Percentiles rank a stretch among this genome's conserved stretches.
phyloP scores from a whole-genome alignment of 2,888 invertebrate genomes.

The Coelogynopora nodosa region DNA sequence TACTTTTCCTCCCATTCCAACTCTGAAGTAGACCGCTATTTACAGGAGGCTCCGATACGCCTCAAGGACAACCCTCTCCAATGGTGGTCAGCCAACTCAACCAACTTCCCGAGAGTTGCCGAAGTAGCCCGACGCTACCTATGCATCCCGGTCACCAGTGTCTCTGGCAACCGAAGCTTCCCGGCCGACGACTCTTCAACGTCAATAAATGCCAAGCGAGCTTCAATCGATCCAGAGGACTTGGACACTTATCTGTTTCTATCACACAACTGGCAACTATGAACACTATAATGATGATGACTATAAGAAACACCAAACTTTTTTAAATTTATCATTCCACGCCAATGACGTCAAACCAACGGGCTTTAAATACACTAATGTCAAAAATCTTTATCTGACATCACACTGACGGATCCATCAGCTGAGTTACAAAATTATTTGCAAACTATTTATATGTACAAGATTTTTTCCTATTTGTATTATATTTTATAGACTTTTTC shows the following conservation, averaged over 20 bases:
- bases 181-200: not conserved
- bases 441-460: constrained; percentile 9
- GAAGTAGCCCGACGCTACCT: constrained; percentile 36
- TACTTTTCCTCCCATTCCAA: constrained; percentile 32
- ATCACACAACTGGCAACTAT: constrained; percentile 38
- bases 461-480: constrained; percentile 28
- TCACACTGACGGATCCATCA: not conserved
- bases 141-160: constrained; percentile 34
- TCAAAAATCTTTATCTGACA: not conserved
- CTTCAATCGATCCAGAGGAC: constrained; percentile 38
- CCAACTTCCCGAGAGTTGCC: constrained; percentile 20
- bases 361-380: not conserved
- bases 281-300: too few species aligned
- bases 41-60: constrained; percentile 26
- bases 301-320: too few species aligned
- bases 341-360: not conserved
- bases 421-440: not conserved
- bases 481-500: constrained; percentile 17
- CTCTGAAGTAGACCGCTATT: constrained; percentile 39
- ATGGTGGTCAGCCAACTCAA: constrained; percentile 37
- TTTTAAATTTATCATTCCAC: not conserved
- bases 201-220: constrained; percentile 22
- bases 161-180: not conserved
- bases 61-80: constrained; percentile 37
- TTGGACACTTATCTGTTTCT: constrained; percentile 38